Evolutionary conservation across 64 coral and sea anemone genomes (phyloP).

Genomic region (Porites australiensis): DNA sequence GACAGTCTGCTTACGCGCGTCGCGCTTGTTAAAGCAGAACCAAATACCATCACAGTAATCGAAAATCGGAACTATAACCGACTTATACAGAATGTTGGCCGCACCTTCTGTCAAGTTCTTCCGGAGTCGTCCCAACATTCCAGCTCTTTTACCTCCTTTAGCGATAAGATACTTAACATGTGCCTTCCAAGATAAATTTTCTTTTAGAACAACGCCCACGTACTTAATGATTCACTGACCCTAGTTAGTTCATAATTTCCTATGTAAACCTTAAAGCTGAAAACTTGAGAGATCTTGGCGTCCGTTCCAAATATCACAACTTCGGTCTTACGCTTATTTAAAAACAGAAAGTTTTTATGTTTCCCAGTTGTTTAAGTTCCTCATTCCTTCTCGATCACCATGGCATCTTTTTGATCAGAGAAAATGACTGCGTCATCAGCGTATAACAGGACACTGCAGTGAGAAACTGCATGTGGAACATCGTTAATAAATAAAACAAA

Average conservation of each 20-base stretch:
- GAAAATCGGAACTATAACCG: slow-evolving; percentile 41
- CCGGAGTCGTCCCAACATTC: neutral
- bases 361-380: too few species aligned
- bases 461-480: neutral
- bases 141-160: slow-evolving; percentile 27
- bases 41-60: slow-evolving; percentile 53
- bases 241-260: neutral
- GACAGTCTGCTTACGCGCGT: neutral
- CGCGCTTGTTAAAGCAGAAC: slow-evolving; percentile 14
- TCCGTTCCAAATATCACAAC: too few species aligned
- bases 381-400: too few species aligned
- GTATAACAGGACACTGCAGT: neutral
- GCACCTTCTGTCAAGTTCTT: too few species aligned
- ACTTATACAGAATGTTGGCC: neutral
- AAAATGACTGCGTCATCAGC: slow-evolving; percentile 3
- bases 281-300: too few species aligned
- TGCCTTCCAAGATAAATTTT: slow-evolving; percentile 38
- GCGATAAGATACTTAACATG: neutral
- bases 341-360: too few species aligned
- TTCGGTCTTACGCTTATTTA: too few species aligned
- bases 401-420: neutral
- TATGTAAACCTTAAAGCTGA: too few species aligned
- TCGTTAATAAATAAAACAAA: slow-evolving; percentile 1
- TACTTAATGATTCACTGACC: neutral
- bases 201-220: slow-evolving; percentile 4